A percentile compares a stretch with the other conserved stretches of the same genome.
phyloP scores from a whole-genome alignment of 2,113 vertebrate genomes.

The Corvus hawaiiensis region DNA sequence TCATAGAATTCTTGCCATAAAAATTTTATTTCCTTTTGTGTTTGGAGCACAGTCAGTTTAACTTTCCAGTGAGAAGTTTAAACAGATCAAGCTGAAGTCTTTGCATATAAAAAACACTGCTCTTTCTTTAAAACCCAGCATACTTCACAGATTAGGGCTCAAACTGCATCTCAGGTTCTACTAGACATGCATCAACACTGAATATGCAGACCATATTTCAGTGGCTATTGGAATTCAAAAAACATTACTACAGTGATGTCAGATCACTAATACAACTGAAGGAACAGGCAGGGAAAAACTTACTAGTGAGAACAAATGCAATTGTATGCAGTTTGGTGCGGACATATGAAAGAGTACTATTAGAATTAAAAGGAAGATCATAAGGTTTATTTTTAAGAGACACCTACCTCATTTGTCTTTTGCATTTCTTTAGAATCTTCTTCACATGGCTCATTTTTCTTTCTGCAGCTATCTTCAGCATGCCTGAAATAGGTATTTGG shows the following conservation, averaged over 20 bases:
- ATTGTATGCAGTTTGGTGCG: not conserved
- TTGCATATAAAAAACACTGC: not conserved
- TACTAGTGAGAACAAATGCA: rapidly evolving
- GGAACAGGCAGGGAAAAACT: not conserved
- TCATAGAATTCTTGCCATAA: not conserved
- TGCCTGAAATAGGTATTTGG: constrained; percentile 44
- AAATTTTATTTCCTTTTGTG: not conserved
- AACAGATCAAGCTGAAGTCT: not conserved
- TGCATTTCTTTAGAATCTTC: constrained; percentile 74
- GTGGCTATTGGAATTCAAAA: not conserved
- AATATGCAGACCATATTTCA: not conserved
- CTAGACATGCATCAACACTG: not conserved
- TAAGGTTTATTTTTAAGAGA: not conserved
- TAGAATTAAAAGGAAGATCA: not conserved
- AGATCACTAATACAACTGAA: not conserved
- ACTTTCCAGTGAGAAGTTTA: not conserved
- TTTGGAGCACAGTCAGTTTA: not conserved
- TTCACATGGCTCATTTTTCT: constrained; percentile 78
- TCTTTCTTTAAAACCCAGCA: not conserved
- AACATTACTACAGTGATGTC: not conserved
- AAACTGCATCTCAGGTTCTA: not conserved
- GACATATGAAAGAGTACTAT: not conserved
- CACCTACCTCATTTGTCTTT: constrained; percentile 77
- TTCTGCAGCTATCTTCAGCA: constrained; percentile 74
- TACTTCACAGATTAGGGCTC: not conserved